phyloP scores from a whole-genome alignment of 2,888 invertebrate species.

The Drosophila eohydei region DNA sequence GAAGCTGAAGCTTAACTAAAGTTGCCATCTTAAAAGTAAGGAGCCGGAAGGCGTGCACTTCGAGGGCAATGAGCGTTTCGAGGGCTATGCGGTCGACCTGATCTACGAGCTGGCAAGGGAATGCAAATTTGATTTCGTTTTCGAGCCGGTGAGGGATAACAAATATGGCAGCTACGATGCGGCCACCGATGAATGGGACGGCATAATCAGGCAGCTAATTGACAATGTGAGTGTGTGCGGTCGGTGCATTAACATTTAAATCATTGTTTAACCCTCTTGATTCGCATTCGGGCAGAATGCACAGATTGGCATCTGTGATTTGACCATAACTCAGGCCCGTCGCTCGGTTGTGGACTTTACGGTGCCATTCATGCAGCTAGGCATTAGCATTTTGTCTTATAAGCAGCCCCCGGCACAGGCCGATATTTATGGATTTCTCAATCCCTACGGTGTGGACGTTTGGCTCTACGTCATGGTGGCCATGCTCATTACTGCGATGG shows the following conservation, averaged over 20 bases:
- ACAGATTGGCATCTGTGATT: slow-evolving; percentile 97
- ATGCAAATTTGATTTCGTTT: slow-evolving; percentile 89
- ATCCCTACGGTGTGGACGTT: slow-evolving; percentile 93
- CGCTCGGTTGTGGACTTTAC: slow-evolving; percentile 96
- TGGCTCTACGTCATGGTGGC: slow-evolving; percentile 96
- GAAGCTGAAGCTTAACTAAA: neutral
- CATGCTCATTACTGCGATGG: slow-evolving; percentile 91
- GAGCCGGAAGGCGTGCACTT: slow-evolving; percentile 80
- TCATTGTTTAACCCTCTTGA: neutral
- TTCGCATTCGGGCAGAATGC: slow-evolving; percentile 89
- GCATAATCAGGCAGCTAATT: slow-evolving; percentile 90
- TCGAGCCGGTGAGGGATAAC: slow-evolving; percentile 90
- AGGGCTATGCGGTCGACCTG: slow-evolving; percentile 96
- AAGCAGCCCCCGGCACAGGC: slow-evolving; percentile 90
- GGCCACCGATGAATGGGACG: slow-evolving; percentile 91
- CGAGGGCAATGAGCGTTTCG: slow-evolving; percentile 91
- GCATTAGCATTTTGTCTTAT: slow-evolving; percentile 94
- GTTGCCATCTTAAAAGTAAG: slow-evolving; percentile 29
- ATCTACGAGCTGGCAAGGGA: slow-evolving; percentile 91
- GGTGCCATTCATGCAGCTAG: slow-evolving; percentile 98
- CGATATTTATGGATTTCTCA: slow-evolving; percentile 94
- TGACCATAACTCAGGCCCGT: slow-evolving; percentile 97
- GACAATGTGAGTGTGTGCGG: slow-evolving; percentile 88
- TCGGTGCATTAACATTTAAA: slow-evolving; percentile 14
- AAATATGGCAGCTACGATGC: slow-evolving; percentile 89